A percentile compares a stretch with the other conserved stretches of the same genome.
phyloP scores from a whole-genome alignment of 2,888 invertebrate species.

The Crocallis elinguaria region DNA sequence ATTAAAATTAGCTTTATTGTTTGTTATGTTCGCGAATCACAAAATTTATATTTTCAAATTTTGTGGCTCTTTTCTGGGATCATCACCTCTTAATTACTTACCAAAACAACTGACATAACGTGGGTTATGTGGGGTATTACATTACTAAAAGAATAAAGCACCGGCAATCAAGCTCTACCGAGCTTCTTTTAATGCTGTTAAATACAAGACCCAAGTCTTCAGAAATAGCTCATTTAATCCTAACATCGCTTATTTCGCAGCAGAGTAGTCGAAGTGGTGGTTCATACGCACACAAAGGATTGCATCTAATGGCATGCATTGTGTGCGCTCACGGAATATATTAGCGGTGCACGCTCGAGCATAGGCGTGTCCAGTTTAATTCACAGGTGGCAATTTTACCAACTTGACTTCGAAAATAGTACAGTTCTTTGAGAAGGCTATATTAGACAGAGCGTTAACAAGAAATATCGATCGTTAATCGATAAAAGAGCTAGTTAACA shows the following conservation, averaged over 20 bases:
- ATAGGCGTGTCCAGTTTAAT: slow-evolving; percentile 54
- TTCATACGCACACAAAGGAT: slow-evolving; percentile 52
- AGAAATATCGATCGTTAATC: not conserved
- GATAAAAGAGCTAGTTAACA: no score
- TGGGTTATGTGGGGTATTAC: no score
- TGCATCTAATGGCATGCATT: slow-evolving; percentile 27
- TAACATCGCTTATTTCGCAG: not conserved
- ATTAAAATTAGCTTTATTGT: no score
- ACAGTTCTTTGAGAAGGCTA: slow-evolving; percentile 1
- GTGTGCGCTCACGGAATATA: slow-evolving; percentile 61
- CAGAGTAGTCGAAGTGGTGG: slow-evolving; percentile 38
- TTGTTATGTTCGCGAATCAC: no score
- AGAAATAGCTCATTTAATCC: slow-evolving; percentile 3
- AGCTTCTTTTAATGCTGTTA: not conserved
- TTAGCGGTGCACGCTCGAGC: slow-evolving; percentile 54
- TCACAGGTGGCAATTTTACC: slow-evolving; percentile 49
- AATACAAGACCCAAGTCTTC: not conserved
- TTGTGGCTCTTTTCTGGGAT: no score
- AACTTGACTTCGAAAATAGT: not conserved
- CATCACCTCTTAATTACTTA: no score
- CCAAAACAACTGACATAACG: no score
- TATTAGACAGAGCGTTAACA: not conserved
- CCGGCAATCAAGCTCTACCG: no score
- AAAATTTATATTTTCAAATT: no score
- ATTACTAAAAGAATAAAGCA: no score